Evolutionary conservation across 2,888 invertebrate species (phyloP), one percentile per base, ranked within the genome.

Genomic region (Trisateles emortualis): DNA sequence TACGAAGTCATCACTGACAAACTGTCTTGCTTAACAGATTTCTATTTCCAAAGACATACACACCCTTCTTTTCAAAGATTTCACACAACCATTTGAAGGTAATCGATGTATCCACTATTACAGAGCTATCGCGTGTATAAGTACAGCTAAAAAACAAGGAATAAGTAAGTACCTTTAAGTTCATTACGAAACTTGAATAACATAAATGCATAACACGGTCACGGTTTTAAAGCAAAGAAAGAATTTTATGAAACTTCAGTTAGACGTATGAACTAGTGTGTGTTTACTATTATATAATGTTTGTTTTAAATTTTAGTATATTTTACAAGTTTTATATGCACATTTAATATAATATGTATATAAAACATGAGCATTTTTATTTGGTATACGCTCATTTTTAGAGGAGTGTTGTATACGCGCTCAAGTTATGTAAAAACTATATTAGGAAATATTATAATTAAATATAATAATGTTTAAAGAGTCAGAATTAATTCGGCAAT

Each of bases 101-200:
- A 49, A 60, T 59, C 45, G 36, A 52, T 59, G 36, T 59, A 64
- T 48, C 39, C 43, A 71, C 39, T 32, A 38, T 53, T 56, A 53
- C 64, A 71, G 26, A 61, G 60, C 44, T 60, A 65, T 69, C 53
- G 66, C 59, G 67, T 74, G 62, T 55, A 59, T 60, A 63, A 59
- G 67, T 64, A 59, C 44, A 62, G 57, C 64, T 59, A 65, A 33
- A 64, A 68, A 76, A 70, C 65, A 66, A 74, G 70, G 68, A 67
- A 69, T 68, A 62, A 64, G 68, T 68, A 75, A 68, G 57, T 68
- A 75, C 68, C 58, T 51, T 47, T 29, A 58, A 71, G 66, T 64
- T 62, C 55, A 64, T 81, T 84, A 83, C 78, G 79, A 83, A 81
- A 82, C 76, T 71, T 66, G 72, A 74, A 81, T 79, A 82, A 81